These are phyloP conservation scores for Crocuta crocuta DNA, from an alignment of 2,113 vertebrate species.

Conservation along the genomic window DNA sequence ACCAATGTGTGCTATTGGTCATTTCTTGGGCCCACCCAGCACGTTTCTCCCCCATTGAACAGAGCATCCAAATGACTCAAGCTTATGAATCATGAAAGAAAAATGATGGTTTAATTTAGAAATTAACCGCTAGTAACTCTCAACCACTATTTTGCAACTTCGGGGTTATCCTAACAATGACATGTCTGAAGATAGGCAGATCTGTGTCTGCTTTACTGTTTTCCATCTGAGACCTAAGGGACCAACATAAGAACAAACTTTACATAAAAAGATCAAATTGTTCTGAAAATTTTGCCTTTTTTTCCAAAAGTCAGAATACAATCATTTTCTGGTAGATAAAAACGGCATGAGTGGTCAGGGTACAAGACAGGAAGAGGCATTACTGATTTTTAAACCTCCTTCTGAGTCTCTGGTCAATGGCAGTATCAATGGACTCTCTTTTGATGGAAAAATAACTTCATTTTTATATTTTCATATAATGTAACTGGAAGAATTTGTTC, in stretches of 20 bases:
- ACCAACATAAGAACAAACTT: constrained; percentile 33
- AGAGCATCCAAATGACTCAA: neutral
- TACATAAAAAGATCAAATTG: neutral
- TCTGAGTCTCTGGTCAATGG: neutral
- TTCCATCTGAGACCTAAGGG: constrained; percentile 7
- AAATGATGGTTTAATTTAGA: constrained; percentile 45
- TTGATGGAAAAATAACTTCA: constrained; percentile 15
- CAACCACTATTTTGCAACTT: neutral
- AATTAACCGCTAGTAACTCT: constrained; percentile 26
- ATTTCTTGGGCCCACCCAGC: neutral
- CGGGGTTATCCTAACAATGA: neutral
- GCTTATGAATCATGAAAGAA: constrained; percentile 22
- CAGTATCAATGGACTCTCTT: constrained; percentile 11
- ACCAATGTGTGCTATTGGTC: neutral
- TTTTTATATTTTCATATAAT: neutral
- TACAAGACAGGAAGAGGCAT: neutral
- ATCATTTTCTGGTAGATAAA: constrained; percentile 38
- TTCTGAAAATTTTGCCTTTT: constrained; percentile 23
- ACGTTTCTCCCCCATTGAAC: neutral
- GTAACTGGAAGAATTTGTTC: neutral
- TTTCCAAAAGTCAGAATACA: neutral
- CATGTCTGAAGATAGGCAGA: neutral
- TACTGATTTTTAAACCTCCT: neutral
- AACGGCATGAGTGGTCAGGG: neutral
- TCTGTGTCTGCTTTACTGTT: constrained; percentile 27